These are phyloP conservation scores for Periphyllus acericola DNA, from an alignment of 2,888 invertebrate species.

Conservation along the genomic window DNA sequence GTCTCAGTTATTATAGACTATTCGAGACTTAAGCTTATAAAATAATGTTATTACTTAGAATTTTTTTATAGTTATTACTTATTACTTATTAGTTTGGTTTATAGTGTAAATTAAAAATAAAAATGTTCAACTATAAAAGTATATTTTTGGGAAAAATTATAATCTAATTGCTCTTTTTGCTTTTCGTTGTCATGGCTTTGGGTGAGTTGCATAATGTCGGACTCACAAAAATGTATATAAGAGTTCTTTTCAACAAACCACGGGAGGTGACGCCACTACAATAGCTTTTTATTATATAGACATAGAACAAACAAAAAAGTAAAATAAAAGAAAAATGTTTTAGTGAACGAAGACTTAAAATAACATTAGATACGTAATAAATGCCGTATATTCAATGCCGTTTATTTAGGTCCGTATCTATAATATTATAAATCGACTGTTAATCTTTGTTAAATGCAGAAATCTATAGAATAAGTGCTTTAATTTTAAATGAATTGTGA, in stretches of 20 bases:
- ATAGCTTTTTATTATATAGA: constrained; percentile 12
- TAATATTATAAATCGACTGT: background rate
- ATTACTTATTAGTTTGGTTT: too few species aligned
- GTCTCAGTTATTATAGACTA: too few species aligned
- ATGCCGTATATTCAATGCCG: background rate
- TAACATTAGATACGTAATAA: background rate
- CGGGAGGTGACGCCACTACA: constrained; percentile 45
- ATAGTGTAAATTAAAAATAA: too few species aligned
- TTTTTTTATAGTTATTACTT: too few species aligned
- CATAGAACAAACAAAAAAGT: background rate
- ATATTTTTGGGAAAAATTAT: background rate
- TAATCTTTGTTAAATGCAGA: too few species aligned
- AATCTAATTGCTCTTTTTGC: background rate
- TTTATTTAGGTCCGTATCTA: background rate
- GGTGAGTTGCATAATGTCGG: constrained; percentile 2
- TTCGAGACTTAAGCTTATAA: too few species aligned
- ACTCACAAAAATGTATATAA: constrained; percentile 29
- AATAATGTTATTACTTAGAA: too few species aligned
- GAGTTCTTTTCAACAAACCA: constrained; percentile 28
- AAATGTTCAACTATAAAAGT: too few species aligned
- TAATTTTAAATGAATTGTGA: too few species aligned
- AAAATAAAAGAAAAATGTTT: background rate
- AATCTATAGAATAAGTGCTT: too few species aligned
- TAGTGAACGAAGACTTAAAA: background rate
- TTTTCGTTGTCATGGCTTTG: constrained; percentile 25